Evolutionary conservation across 2,888 invertebrate species (phyloP), one percentile per base, ranked within the genome.

Genomic region (Ochropacha duplaris): DNA sequence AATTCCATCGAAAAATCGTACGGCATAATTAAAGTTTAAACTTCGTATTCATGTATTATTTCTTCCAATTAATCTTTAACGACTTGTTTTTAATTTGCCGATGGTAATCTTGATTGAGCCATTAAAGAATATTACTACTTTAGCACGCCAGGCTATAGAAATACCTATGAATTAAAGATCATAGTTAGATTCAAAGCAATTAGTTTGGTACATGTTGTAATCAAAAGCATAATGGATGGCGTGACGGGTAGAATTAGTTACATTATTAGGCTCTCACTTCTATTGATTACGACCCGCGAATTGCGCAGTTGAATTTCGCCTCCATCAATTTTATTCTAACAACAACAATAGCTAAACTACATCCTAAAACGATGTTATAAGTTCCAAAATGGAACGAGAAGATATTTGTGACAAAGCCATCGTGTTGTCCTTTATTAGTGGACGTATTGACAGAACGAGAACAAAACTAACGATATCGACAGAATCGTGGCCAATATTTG

Each of bases 391-490:
- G 57, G 62, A 50, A 62, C 65, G 66, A 58, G 62, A 66, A 56
- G 57, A 50, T 60, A 54, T 62, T 56, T 57, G 62, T 65, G 64
- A 62, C 68, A 60, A 72, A 74, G 61, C 22, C 71, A 68, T 72
- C 73, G 71, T 78, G 78, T 76, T 80, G 81, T 83, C 81, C 78
- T 84, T 81, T 86, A 82, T 83, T 83, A 83, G 81, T 81, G 81
- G 78, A 85, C 77, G 71, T 89, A 87, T 90, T 90, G 89, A 90
- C 88, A 86, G 82, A 83, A 83, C 79, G 75, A 81, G 84, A 81
- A 86, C 84, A 82, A 74, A 81, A 84, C 88, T 88, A 88, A 87
- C 87, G 85, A 82, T 84, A 79, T 77, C 68, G 80, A 80, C 83
- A 72, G 81, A 83, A 87, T 79, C 79, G 74, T 76, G 57, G 66